Conservation (phyloP, 2,888 invertebrate genomes). For the Corbicula japonica region DNA sequence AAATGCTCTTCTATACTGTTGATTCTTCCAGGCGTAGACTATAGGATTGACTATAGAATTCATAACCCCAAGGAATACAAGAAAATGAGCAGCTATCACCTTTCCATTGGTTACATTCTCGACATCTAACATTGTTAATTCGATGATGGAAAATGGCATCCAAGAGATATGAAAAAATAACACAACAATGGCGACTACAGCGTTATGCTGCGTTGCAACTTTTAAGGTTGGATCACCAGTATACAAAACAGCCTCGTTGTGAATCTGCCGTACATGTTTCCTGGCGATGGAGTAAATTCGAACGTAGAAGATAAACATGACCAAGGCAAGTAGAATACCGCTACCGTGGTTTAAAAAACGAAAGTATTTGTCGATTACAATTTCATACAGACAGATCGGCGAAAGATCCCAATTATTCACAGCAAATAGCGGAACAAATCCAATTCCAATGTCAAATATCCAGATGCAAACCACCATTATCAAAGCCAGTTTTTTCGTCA, state of each 20-base stretch:
- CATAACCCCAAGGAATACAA: conserved; percentile 68
- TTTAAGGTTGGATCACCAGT: conserved; percentile 4
- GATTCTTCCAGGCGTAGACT: conserved; percentile 73
- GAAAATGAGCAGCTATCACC: conserved; percentile 55
- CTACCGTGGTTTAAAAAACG: conserved; percentile 48
- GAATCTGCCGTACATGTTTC: conserved; percentile 54
- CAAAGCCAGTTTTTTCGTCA: conserved; percentile 82
- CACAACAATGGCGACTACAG: conserved; percentile 61
- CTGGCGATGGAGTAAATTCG: conserved; percentile 60
- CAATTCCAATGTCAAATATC: conserved; percentile 54
- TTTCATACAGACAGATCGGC: conserved; percentile 67
- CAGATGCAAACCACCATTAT: conserved; percentile 59
- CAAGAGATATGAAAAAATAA: conserved; percentile 67
- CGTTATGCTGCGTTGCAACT: conserved; percentile 53
- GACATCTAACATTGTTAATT: conserved; percentile 50
- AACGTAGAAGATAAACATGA: conserved; percentile 62
- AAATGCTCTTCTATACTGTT: conserved; percentile 65
- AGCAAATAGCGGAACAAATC: conserved; percentile 58
- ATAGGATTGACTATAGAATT: conserved; percentile 73
- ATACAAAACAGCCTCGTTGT: conserved; percentile 30
- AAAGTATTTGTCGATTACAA: conserved; percentile 61
- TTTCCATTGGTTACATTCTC: conserved; percentile 26
- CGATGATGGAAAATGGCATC: conserved; percentile 68
- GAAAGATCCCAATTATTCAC: conserved; percentile 57
- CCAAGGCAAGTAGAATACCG: conserved; percentile 49